phyloP scores from a whole-genome alignment of 2,113 vertebrate species.

The Anhinga anhinga region DNA sequence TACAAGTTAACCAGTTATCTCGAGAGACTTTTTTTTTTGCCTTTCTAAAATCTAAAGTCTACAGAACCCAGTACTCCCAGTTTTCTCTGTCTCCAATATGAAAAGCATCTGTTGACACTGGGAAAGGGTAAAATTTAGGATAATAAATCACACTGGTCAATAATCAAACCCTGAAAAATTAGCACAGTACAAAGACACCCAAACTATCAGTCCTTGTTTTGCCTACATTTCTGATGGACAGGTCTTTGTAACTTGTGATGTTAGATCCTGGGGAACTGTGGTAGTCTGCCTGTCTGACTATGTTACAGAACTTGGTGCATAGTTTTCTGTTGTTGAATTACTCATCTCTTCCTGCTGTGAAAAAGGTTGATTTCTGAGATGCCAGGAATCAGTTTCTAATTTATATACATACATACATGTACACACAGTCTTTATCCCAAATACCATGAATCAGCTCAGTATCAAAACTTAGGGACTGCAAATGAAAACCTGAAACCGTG shows the following conservation, averaged over 20 bases:
- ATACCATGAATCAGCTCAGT: accelerated
- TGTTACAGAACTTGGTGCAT: not conserved
- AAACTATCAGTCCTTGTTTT: not conserved
- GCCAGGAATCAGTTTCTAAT: not conserved
- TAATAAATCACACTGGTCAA: not conserved
- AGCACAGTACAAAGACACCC: not conserved
- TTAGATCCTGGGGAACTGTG: not conserved
- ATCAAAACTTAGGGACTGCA: not conserved
- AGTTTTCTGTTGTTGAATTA: not conserved
- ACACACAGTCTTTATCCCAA: not conserved
- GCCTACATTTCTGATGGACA: not conserved
- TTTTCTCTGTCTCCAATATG: not conserved
- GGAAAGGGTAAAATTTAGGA: not conserved
- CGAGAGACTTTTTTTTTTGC: not conserved
- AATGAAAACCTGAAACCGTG: not conserved
- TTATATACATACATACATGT: not conserved
- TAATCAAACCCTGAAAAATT: not conserved
- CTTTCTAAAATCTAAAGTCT: too few relatives aligned
- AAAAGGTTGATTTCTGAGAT: not conserved
- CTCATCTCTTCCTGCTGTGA: not conserved
- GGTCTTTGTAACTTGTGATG: not conserved
- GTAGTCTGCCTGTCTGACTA: not conserved
- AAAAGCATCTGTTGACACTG: not conserved
- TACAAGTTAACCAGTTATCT: not conserved
- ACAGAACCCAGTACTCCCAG: not conserved